A percentile compares a stretch with the other conserved stretches of the same genome.
These are phyloP conservation scores for Epizoanthus rinbou DNA, from an alignment of 92 coral and sea anemone species.

Conservation along the genomic window DNA sequence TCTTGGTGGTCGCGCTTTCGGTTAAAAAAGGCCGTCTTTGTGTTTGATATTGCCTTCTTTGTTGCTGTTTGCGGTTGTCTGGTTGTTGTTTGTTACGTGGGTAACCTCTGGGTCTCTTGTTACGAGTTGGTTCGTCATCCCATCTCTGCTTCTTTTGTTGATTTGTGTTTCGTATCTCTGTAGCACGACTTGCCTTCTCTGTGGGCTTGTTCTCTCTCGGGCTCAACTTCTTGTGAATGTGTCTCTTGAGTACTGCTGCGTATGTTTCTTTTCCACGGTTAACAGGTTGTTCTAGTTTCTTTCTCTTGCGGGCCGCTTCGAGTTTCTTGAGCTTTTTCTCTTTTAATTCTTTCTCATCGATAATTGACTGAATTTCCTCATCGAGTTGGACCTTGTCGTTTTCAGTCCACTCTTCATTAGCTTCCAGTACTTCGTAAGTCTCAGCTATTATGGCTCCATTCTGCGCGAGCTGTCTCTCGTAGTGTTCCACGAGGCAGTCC, in stretches of 20 bases:
- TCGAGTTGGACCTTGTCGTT: constrained; percentile 32
- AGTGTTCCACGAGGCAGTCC: constrained; percentile 18
- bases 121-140: constrained; percentile 17
- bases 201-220: background rate
- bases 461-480: constrained; percentile 35
- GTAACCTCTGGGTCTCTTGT: constrained; percentile 1
- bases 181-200: background rate
- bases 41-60: constrained; percentile 1
- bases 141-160: background rate
- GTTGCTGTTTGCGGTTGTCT: constrained; percentile 38
- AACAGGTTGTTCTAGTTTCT: constrained; percentile 20
- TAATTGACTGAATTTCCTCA: constrained; percentile 32
- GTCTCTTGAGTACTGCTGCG: background rate
- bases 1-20: constrained; percentile 18
- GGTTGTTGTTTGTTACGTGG: constrained; percentile 29
- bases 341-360: constrained; percentile 2
- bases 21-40: constrained; percentile 24
- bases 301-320: constrained; percentile 35
- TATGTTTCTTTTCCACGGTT: background rate
- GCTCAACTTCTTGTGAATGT: constrained; percentile 16
- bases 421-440: no score
- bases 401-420: constrained; percentile 24
- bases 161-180: background rate
- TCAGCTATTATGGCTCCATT: background rate
- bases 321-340: constrained; percentile 35